Conservation (phyloP, 2,888 invertebrate species). For the Gnatocerus cornutus region DNA sequence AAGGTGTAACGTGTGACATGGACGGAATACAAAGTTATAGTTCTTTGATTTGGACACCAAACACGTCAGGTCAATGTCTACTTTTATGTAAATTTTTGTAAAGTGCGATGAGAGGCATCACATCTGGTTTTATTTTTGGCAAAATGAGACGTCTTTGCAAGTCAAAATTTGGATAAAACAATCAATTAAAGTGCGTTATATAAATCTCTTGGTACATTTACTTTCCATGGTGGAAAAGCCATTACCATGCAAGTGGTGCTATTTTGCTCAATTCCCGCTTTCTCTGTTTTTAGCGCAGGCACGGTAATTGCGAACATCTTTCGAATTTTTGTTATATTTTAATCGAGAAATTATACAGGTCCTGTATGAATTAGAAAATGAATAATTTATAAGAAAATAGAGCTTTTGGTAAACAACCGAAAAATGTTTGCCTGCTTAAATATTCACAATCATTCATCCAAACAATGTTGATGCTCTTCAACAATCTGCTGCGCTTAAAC, state of each 20-base stretch:
- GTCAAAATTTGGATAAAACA: no score
- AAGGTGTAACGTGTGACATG: conserved; percentile 41
- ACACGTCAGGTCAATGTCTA: neutral
- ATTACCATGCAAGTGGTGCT: neutral
- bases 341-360: no score
- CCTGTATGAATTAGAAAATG: neutral
- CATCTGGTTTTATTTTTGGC: neutral
- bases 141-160: no score
- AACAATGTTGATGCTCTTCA: neutral
- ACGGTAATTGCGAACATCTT: no score
- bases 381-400: neutral
- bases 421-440: neutral
- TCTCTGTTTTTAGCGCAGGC: neutral
- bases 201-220: neutral
- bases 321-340: no score
- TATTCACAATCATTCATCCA: conserved; percentile 1
- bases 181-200: neutral
- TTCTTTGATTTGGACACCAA: conserved; percentile 21
- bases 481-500: conserved; percentile 4
- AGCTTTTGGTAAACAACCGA: conserved; percentile 1
- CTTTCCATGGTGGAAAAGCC: neutral
- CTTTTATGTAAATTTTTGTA: conserved; percentile 11
- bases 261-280: neutral
- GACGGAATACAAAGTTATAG: conserved; percentile 18
- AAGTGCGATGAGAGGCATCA: neutral